Evolutionary conservation across 92 coral and sea anemone genomes (phyloP).

Genomic region (Porites rus): DNA sequence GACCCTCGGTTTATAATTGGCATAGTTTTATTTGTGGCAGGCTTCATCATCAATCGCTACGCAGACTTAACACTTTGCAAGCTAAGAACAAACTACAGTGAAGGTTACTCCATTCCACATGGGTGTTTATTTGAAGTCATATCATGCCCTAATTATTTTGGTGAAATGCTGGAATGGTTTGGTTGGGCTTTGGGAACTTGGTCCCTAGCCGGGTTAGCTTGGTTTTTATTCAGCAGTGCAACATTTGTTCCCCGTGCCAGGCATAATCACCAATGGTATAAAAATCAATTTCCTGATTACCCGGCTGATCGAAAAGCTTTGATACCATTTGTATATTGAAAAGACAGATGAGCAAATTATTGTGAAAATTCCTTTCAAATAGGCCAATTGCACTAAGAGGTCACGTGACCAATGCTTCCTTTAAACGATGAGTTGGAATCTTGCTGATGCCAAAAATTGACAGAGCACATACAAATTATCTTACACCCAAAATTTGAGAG

Average conservation of each 20-base stretch:
- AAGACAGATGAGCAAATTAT: neutral
- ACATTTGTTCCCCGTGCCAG: conserved; percentile 71
- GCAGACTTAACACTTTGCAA: conserved; percentile 56
- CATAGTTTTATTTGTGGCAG: conserved; percentile 50
- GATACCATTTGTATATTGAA: conserved; percentile 64
- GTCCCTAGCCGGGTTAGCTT: conserved; percentile 69
- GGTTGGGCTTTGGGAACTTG: conserved; percentile 74
- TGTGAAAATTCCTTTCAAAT: neutral
- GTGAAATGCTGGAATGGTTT: conserved; percentile 75
- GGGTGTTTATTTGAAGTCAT: conserved; percentile 51
- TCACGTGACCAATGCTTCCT: no score
- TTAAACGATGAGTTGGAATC: no score
- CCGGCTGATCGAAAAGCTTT: conserved; percentile 56
- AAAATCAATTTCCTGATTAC: conserved; percentile 57
- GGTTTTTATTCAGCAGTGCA: conserved; percentile 67
- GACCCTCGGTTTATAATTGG: conserved; percentile 74
- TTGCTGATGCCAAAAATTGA: no score
- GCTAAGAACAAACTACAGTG: conserved; percentile 40
- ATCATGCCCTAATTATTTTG: conserved; percentile 73
- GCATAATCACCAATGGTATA: conserved; percentile 65
- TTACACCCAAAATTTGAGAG: no score
- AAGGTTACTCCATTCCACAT: conserved; percentile 51
- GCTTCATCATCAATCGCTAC: conserved; percentile 62
- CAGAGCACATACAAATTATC: no score
- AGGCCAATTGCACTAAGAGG: no score